Percentiles rank a stretch among this genome's conserved stretches.
Conservation (phyloP, 2,113 vertebrate genomes). For the Pica pica region DNA sequence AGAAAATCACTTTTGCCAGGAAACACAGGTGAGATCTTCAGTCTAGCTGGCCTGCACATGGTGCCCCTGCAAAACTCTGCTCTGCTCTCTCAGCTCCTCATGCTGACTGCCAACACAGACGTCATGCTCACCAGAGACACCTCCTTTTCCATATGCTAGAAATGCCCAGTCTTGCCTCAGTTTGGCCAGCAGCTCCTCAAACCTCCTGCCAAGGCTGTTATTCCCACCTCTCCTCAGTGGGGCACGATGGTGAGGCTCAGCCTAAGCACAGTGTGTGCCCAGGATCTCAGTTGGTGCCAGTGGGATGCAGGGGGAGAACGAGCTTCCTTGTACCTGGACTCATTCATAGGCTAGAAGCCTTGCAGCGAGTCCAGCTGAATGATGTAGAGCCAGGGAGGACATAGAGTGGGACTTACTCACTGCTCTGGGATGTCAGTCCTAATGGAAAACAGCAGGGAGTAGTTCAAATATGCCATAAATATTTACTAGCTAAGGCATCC, state of each 20-base stretch:
- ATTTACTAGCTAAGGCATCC: not conserved
- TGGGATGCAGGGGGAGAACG: not conserved
- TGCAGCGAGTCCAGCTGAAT: fast-evolving
- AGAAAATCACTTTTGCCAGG: not conserved
- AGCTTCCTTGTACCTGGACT: not conserved
- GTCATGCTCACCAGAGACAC: fast-evolving
- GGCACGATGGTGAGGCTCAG: fast-evolving
- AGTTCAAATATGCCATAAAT: slow-evolving; percentile 15
- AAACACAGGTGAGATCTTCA: not conserved
- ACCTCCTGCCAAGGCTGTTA: not conserved
- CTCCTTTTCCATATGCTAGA: not conserved
- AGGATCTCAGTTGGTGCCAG: not conserved
- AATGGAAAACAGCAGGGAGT: slow-evolving; percentile 7
- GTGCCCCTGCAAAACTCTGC: not conserved
- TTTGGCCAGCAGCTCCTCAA: not conserved
- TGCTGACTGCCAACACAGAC: not conserved
- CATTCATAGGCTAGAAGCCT: not conserved
- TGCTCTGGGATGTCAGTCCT: slow-evolving; percentile 8
- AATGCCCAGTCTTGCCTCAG: not conserved
- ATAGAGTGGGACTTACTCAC: not conserved
- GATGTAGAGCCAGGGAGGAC: not conserved
- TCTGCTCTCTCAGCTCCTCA: not conserved
- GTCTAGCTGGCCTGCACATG: not conserved
- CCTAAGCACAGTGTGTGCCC: not conserved
- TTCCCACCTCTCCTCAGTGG: not conserved